A percentile compares a stretch with the other conserved stretches of the same genome.
Conservation (phyloP, 2,797 vertebrate genomes). For the Urophycis tenuis region DNA sequence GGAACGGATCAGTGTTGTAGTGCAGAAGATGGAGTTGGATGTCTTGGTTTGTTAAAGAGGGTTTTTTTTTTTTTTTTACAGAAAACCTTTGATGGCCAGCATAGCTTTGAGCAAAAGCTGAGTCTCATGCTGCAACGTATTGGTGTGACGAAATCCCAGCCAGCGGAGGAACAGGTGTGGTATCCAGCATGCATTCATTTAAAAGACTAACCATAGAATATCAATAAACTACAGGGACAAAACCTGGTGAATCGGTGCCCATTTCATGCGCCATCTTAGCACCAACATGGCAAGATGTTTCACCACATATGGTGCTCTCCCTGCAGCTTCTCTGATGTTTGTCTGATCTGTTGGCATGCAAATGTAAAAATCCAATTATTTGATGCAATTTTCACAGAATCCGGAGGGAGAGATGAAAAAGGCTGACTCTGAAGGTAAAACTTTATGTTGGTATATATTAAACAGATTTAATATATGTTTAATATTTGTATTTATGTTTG, state of each 20-base stretch:
- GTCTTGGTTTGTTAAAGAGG: neutral
- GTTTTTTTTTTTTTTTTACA: conserved; percentile 53
- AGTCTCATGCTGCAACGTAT: conserved; percentile 95
- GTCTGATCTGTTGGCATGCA: neutral
- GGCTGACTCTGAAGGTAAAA: conserved; percentile 69
- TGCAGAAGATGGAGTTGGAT: neutral
- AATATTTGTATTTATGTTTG: neutral
- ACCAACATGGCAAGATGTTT: neutral
- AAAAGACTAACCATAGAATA: neutral
- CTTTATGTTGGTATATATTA: conserved; percentile 21
- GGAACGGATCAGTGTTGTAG: neutral
- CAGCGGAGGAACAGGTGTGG: conserved; percentile 72
- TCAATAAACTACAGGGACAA: neutral
- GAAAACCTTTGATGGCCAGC: conserved; percentile 83
- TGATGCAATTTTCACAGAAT: conserved; percentile 48
- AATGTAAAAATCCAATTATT: neutral
- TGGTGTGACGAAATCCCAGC: conserved; percentile 82
- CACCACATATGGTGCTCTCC: neutral
- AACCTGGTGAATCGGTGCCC: neutral
- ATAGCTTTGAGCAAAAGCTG: conserved; percentile 89
- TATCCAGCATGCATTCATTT: neutral
- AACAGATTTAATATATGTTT: too few relatives aligned
- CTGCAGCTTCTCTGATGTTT: neutral
- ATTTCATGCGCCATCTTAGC: neutral
- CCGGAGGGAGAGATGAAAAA: conserved; percentile 71